A percentile compares a stretch with the other conserved stretches of the same genome.
Evolutionary conservation across 1,140 invertebrate genomes (phyloP).

Genomic region (Ostrea denselamellosa): DNA sequence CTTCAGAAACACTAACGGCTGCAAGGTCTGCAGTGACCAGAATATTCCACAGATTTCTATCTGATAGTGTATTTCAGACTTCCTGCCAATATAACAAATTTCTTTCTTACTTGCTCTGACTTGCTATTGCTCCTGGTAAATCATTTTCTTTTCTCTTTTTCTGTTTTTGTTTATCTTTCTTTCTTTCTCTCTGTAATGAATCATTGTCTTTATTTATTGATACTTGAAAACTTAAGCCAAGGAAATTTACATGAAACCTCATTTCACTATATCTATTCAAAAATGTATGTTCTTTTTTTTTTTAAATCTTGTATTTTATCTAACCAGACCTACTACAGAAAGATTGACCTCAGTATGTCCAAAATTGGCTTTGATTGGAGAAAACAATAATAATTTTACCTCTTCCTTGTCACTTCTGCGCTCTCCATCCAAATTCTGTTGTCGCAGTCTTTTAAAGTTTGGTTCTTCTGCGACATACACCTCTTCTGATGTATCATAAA

Average conservation of each 20-base stretch:
- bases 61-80: too few species aligned
- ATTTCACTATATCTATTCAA: too few species aligned
- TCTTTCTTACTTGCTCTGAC: constrained; percentile 75
- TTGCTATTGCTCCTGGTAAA: constrained; percentile 92
- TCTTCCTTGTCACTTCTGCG: constrained; percentile 88
- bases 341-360: too few species aligned
- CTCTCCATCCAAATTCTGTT: constrained; percentile 97
- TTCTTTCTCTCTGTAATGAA: constrained; percentile 73
- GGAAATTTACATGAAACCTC: too few species aligned
- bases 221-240: not conserved
- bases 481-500: constrained; percentile 96
- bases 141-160: constrained; percentile 98
- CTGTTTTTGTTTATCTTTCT: constrained; percentile 84
- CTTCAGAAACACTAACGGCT: too few species aligned
- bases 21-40: too few species aligned
- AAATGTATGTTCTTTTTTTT: too few species aligned
- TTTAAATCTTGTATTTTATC: too few species aligned
- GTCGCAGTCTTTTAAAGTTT: constrained; percentile 92
- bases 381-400: constrained; percentile 73
- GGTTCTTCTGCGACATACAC: constrained; percentile 91
- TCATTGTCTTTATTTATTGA: not conserved
- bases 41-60: too few species aligned
- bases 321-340: too few species aligned
- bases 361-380: not conserved
- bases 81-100: not conserved